phyloP scores from a whole-genome alignment of 2,113 vertebrate genomes.

The Hippoglossus stenolepis region DNA sequence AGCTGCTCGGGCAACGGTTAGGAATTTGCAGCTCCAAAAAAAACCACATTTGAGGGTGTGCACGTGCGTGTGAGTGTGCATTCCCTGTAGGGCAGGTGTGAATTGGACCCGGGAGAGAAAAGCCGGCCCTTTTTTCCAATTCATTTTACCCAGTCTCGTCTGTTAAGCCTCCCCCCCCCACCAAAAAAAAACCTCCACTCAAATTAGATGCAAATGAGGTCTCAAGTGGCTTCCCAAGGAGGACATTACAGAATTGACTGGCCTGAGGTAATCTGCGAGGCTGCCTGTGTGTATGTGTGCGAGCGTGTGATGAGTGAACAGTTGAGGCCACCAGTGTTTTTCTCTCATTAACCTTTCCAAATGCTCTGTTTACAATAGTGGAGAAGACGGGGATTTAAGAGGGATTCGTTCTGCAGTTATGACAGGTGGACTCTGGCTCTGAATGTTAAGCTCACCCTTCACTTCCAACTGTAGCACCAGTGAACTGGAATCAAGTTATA shows the following conservation, averaged over 20 bases:
- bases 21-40: constrained; percentile 53
- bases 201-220: constrained; percentile 83
- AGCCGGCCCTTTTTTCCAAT: constrained; percentile 58
- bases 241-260: constrained; percentile 72
- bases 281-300: constrained; percentile 42
- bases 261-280: constrained; percentile 70
- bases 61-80: constrained; percentile 26
- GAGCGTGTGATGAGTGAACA: constrained; percentile 36
- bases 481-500: constrained; percentile 11
- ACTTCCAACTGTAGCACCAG: not conserved
- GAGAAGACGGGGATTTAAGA: constrained; percentile 34
- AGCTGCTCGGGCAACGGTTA: constrained; percentile 53
- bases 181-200: constrained; percentile 60
- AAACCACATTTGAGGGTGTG: constrained; percentile 42
- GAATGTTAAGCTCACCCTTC: constrained; percentile 5
- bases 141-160: constrained; percentile 63
- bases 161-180: constrained; percentile 56
- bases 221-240: constrained; percentile 78
- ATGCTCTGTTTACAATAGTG: constrained; percentile 55
- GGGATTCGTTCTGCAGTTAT: constrained; percentile 27
- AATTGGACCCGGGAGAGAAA: constrained; percentile 76
- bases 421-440: constrained; percentile 56
- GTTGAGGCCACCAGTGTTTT: constrained; percentile 63
- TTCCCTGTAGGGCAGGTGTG: constrained; percentile 68
- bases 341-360: constrained; percentile 74